Conservation (phyloP, 1,140 invertebrate genomes). For the Lethocerus indicus region DNA sequence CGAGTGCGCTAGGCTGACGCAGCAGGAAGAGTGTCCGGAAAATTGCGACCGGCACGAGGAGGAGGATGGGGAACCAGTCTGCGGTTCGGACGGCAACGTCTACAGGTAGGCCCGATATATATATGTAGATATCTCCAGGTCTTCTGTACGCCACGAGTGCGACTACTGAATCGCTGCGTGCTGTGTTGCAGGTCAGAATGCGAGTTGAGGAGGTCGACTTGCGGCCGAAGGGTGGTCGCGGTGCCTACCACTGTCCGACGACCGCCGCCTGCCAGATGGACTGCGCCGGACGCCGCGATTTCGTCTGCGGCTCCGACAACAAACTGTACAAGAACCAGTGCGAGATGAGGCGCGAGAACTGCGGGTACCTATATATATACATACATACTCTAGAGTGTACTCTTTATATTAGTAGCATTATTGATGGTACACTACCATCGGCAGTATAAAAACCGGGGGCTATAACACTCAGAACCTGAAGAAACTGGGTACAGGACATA, state of each 20-base stretch:
- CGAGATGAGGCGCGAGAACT: slow-evolving; percentile 81
- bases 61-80: slow-evolving; percentile 55
- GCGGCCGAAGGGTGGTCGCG: slow-evolving; percentile 63
- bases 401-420: too few species aligned
- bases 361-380: too few species aligned
- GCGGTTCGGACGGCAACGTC: slow-evolving; percentile 80
- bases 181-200: slow-evolving; percentile 56
- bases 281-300: slow-evolving; percentile 51
- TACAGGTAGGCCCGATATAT: slow-evolving; percentile 44
- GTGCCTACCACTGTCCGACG: slow-evolving; percentile 66
- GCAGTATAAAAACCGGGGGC: too few species aligned
- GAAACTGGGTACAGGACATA: too few species aligned
- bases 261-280: slow-evolving; percentile 64
- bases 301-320: slow-evolving; percentile 84
- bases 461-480: too few species aligned
- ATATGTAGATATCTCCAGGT: not conserved
- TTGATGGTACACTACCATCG: too few species aligned
- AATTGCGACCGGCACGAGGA: slow-evolving; percentile 54
- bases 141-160: not conserved
- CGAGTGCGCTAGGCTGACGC: slow-evolving; percentile 59
- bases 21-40: slow-evolving; percentile 48
- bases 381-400: too few species aligned
- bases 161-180: not conserved
- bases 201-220: slow-evolving; percentile 67
- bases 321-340: slow-evolving; percentile 84